Evolutionary conservation across 2,113 vertebrate species (phyloP).

Genomic region (Barbus barbus): DNA sequence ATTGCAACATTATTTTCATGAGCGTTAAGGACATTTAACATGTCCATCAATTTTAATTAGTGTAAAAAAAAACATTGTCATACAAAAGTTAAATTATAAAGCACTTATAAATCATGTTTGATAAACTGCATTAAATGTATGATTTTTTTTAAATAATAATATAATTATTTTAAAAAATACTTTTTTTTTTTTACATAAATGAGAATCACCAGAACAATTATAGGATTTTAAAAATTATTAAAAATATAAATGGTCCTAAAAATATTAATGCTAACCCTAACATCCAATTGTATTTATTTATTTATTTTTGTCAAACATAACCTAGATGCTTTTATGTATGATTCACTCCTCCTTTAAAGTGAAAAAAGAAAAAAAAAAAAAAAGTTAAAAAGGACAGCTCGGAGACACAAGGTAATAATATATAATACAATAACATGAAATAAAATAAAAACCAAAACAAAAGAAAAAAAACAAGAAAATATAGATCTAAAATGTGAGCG

Average conservation of each 20-base stretch:
- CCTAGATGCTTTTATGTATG: not conserved
- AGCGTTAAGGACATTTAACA: not conserved
- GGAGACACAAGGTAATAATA: too few species aligned
- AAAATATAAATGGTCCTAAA: too few species aligned
- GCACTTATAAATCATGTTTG: not conserved
- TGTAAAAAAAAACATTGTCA: not conserved
- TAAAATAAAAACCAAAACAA: not conserved
- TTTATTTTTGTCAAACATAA: not conserved
- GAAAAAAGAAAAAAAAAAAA: too few species aligned
- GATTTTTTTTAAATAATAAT: not conserved
- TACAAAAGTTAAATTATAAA: not conserved
- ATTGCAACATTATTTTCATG: not conserved
- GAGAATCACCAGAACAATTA: too few species aligned
- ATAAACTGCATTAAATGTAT: not conserved
- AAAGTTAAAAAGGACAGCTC: too few species aligned
- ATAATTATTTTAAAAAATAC: too few species aligned
- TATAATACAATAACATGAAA: too few species aligned
- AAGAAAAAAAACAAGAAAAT: not conserved
- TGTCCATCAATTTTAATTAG: not conserved
- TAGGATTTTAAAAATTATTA: too few species aligned
- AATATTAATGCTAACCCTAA: too few species aligned
- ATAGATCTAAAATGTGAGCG: not conserved
- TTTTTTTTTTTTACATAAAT: too few species aligned
- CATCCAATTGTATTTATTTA: too few species aligned
- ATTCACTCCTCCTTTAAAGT: not conserved